phyloP scores from a whole-genome alignment of 2,797 vertebrate species.

The Crocodylus rhombifer region DNA sequence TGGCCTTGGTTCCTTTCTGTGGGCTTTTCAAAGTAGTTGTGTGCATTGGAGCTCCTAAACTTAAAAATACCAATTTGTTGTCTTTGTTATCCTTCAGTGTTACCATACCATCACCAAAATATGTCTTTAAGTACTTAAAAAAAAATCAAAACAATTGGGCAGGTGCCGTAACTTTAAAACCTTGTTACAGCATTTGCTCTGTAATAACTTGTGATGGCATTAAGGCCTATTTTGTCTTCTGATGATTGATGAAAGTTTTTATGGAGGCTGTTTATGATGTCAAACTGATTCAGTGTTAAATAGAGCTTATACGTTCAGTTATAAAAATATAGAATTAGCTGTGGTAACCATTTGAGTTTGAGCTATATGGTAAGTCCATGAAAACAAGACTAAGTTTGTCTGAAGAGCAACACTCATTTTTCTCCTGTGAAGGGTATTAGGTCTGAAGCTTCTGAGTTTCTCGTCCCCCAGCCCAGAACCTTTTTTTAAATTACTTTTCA shows the following conservation, averaged over 20 bases:
- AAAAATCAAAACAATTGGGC: not conserved
- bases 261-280: not conserved
- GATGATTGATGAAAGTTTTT: not conserved
- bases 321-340: not conserved
- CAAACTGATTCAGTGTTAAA: slow-evolving; percentile 7
- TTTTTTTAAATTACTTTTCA: not conserved
- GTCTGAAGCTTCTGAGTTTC: not conserved
- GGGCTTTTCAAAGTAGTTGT: not conserved
- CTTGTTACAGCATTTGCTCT: not conserved
- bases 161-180: not conserved
- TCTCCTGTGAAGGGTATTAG: not conserved
- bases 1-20: slow-evolving; percentile 17
- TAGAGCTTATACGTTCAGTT: slow-evolving; percentile 33
- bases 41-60: not conserved
- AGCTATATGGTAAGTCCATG: slow-evolving; percentile 2
- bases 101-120: not conserved
- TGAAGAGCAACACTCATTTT: not conserved
- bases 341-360: slow-evolving; percentile 14
- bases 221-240: slow-evolving; percentile 14
- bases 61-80: slow-evolving; percentile 4
- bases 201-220: not conserved
- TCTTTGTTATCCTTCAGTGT: slow-evolving; percentile 16
- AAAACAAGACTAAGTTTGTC: not conserved
- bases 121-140: not conserved
- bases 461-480: no score